Percentiles rank a stretch among this genome's conserved stretches.
Evolutionary conservation across 2,888 invertebrate genomes (phyloP).

Genomic region (Stenotaenia linearis): DNA sequence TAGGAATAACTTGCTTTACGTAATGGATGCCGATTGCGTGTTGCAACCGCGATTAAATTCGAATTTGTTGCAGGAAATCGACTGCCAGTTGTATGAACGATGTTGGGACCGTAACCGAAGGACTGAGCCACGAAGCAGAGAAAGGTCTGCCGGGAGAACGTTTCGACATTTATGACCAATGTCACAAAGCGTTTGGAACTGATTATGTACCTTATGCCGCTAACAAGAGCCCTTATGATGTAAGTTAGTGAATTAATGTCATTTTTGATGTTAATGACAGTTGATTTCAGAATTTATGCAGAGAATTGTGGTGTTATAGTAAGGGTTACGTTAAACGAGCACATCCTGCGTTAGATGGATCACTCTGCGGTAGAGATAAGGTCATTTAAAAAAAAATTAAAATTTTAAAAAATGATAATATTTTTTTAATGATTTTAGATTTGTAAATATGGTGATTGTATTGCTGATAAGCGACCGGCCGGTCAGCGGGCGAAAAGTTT

Average conservation of each 20-base stretch:
- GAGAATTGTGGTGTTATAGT: conserved; percentile 46
- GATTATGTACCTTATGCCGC: background rate
- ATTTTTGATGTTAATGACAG: background rate
- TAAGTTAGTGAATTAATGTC: background rate
- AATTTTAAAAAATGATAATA: too few species aligned
- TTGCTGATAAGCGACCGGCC: background rate
- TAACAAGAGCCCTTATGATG: background rate
- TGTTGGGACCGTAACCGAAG: background rate
- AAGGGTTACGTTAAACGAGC: conserved; percentile 45
- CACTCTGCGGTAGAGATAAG: conserved; percentile 41
- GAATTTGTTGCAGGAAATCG: background rate
- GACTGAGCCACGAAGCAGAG: background rate
- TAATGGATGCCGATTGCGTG: too few species aligned
- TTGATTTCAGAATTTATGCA: conserved; percentile 43
- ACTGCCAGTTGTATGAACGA: background rate
- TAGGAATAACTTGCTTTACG: too few species aligned
- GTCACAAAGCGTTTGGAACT: background rate
- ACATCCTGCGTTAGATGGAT: conserved; percentile 47
- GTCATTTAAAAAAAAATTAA: too few species aligned
- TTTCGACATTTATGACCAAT: background rate
- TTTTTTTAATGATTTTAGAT: background rate
- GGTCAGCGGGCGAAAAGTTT: background rate
- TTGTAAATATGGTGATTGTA: background rate
- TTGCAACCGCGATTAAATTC: too few species aligned
- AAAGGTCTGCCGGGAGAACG: conserved; percentile 4